Evolutionary conservation across 2,113 vertebrate species (phyloP).

Genomic region (Oryzias curvinotus): DNA sequence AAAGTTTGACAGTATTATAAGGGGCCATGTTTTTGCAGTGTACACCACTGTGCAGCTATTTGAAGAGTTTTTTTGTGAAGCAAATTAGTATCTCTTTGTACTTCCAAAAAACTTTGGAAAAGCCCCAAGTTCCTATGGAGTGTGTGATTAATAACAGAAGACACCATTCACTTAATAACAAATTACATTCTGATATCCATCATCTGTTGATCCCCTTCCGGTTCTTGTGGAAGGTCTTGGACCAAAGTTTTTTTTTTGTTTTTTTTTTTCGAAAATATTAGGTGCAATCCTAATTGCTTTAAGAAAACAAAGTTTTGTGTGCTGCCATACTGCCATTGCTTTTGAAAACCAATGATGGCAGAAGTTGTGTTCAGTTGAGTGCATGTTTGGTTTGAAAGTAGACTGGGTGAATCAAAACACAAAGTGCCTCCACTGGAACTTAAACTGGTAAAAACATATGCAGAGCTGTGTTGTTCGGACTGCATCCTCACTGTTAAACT

Average conservation of each 20-base stretch:
- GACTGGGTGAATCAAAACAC: slow-evolving; percentile 20
- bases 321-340: slow-evolving; percentile 20
- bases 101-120: too few species aligned
- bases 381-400: slow-evolving; percentile 8
- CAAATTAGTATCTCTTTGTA: too few species aligned
- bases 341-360: slow-evolving; percentile 27
- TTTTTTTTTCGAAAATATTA: slow-evolving; percentile 21
- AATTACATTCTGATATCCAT: too few species aligned
- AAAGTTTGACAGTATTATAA: too few species aligned
- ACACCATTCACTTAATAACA: too few species aligned
- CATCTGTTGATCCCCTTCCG: slow-evolving; percentile 6
- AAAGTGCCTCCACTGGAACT: slow-evolving; percentile 62
- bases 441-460: neutral
- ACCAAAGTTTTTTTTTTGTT: slow-evolving; percentile 57
- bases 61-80: too few species aligned
- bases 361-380: slow-evolving; percentile 13
- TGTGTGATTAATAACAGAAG: too few species aligned
- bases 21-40: too few species aligned
- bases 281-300: slow-evolving; percentile 56
- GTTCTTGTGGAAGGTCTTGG: slow-evolving; percentile 55
- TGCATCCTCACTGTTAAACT: too few species aligned
- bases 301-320: slow-evolving; percentile 38
- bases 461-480: too few species aligned
- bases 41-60: too few species aligned
- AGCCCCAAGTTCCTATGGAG: too few species aligned